Evolutionary conservation across 1,140 invertebrate species (phyloP), one percentile per base, ranked within the genome.

Genomic region (Brachionus rotundiformis): DNA sequence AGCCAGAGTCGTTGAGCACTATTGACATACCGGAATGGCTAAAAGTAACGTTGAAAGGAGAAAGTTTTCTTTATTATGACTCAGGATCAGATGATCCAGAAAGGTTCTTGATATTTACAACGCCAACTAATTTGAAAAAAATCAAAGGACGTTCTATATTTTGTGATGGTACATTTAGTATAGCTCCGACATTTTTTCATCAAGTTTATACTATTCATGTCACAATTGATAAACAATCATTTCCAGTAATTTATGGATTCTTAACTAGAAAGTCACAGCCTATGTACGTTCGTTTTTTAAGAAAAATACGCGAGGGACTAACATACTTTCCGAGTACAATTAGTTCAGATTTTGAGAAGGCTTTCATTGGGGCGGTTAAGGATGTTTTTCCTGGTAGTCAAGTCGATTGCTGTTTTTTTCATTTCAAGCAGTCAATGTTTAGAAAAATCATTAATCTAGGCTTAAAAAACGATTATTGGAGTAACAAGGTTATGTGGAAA

Each of bases 271-370:
- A 54, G 3, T 19, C 49, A 19, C 49, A 54, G 23, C n/a, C 23
- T 54, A 27, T 61, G 59, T 61, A 61, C 23, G 16, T 31, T 61
- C 23, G 5, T 61, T 61, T 27, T 25, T 61, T 61, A 31, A 61
- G n/a, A 61, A 61, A 61, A 61, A 31, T 27, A 10, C 59, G 59
- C 8, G 59, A 61, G 5, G 59, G 59, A 25, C 27, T 31, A 25
- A 11, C 23, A 25, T 16, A 3, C 10, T 1, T 25, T 25, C 59
- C 59, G 23, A 61, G 27, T 27, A 25, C 23, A 27, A 19, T 61
- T 7, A 61, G 23, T 61, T 61, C 23, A 61, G 59, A 61, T 61
- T 61, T 61, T 61, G 59, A 61, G 16, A 61, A 61, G 27, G 59
- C 11, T 61, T 61, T 25, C 23, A 61, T 61, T 8, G n/a, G 25